Conservation (phyloP, 2,888 invertebrate species). For the Vannuccia rotundouncinata region DNA sequence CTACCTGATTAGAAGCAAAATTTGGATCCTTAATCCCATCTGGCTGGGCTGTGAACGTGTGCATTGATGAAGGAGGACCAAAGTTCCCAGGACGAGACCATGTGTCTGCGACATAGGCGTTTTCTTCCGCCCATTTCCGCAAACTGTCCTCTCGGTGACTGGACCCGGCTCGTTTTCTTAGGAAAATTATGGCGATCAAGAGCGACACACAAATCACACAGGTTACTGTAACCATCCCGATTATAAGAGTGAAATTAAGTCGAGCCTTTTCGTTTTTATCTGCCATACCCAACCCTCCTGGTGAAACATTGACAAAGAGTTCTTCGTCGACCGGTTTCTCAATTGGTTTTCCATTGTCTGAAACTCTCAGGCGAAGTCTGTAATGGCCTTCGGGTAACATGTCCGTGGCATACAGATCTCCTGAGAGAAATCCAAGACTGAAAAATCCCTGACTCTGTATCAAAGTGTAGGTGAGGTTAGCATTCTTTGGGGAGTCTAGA, state of each 20-base stretch:
- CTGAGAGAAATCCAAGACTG: background rate
- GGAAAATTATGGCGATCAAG: background rate
- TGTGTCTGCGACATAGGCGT: background rate
- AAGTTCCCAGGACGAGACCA: constrained; percentile 14
- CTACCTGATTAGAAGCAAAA: background rate
- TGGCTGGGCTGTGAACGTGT: background rate
- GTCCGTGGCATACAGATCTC: background rate
- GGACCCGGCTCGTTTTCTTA: background rate
- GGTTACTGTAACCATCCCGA: constrained; percentile 2
- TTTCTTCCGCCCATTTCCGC: constrained; percentile 6
- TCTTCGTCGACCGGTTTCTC: background rate
- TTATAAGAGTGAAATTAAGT: constrained; percentile 8
- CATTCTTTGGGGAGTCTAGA: background rate
- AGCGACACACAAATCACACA: constrained; percentile 15
- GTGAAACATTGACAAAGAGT: background rate
- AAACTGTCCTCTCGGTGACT: background rate
- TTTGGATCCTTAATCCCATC: background rate
- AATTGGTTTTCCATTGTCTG: constrained; percentile 23
- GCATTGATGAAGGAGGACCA: background rate
- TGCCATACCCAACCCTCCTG: background rate
- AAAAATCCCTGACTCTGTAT: background rate
- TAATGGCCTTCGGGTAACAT: background rate
- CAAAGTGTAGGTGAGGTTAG: constrained; percentile 26
- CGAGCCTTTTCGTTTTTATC: background rate
- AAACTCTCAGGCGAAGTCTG: background rate